phyloP scores from a whole-genome alignment of 2,888 invertebrate genomes.

The Hydrotaea cyrtoneurina region DNA sequence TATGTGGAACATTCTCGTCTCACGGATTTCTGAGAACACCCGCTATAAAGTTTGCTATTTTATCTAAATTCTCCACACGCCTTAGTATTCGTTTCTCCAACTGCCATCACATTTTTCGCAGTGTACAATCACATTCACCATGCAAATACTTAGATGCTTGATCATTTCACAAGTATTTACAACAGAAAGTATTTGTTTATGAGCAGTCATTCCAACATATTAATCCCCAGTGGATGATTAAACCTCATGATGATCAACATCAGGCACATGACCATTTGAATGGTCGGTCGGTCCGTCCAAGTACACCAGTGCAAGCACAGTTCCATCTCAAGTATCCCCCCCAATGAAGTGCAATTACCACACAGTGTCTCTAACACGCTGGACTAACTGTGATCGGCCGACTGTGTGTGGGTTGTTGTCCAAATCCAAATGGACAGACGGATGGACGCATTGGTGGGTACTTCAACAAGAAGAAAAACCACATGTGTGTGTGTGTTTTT shows the following conservation, averaged over 20 bases:
- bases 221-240: slow-evolving; percentile 3
- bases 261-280: background rate
- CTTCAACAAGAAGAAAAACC: background rate
- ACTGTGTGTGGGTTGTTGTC: slow-evolving; percentile 26
- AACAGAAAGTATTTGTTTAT: slow-evolving; percentile 23
- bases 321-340: background rate
- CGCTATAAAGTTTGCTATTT: too few species aligned
- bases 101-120: background rate
- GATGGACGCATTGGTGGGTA: background rate
- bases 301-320: background rate
- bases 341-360: slow-evolving; percentile 16
- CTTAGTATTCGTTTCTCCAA: too few species aligned
- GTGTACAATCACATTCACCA: background rate
- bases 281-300: background rate
- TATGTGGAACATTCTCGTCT: too few species aligned
- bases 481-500: background rate
- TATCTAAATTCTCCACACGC: too few species aligned
- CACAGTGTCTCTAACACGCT: background rate
- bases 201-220: slow-evolving; percentile 13
- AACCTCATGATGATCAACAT: background rate
- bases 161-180: slow-evolving; percentile 16
- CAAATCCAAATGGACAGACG: background rate
- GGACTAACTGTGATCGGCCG: background rate
- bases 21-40: too few species aligned
- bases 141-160: slow-evolving; percentile 5